Base-by-base conservation (phyloP, 2,888 invertebrate species). In the Dolichopus griseipennis region DNA sequence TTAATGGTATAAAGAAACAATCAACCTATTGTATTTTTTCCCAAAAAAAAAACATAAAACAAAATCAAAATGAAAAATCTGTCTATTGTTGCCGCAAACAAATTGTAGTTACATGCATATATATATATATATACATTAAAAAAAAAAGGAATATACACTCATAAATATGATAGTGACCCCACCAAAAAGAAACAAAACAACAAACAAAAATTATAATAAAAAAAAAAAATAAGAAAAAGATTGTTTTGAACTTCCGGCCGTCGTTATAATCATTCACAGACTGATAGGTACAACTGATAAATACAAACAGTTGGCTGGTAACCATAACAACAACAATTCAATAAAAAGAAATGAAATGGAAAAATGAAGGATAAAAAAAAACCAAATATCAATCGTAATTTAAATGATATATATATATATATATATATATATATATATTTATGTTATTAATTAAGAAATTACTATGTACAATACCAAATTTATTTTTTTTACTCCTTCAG, bases 141-240 rank as follows among this genome's bases (percentile, higher is more conserved):
- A 52, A 52, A 52, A 52, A 15, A 52, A 52, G 52, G n/a, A 52
- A 52, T 18, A 52, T 18, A 52, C 52, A 52, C 18, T 52, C 52
- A 52, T 52, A 52, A 52, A 52, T 18, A 52, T 18, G 52, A 52
- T 52, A 52, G 52, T 52, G 52, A 52, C 52, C 52, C 52, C 52
- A 52, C 52, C 52, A 18, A 52, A 52, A 52, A 6, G 18, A 7
- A 52, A 52, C 3, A 41, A 41, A 41, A 41, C 3, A 9, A 4
- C 3, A 41, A 41, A 15, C 1, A 41, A 15, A 41, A 41, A 37
- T 37, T 8, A 37, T 10, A 37, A 37, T 10, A 37, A 41, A 41
- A 41, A 41, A 41, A 27, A 2, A 27, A 27, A 27, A 27, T 27
- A 27, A 27, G 27, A 27, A 41, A 41, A 41, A 41, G 9, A 18